phyloP scores from a whole-genome alignment of 2,888 invertebrate species.

The Lutraria lutraria region DNA sequence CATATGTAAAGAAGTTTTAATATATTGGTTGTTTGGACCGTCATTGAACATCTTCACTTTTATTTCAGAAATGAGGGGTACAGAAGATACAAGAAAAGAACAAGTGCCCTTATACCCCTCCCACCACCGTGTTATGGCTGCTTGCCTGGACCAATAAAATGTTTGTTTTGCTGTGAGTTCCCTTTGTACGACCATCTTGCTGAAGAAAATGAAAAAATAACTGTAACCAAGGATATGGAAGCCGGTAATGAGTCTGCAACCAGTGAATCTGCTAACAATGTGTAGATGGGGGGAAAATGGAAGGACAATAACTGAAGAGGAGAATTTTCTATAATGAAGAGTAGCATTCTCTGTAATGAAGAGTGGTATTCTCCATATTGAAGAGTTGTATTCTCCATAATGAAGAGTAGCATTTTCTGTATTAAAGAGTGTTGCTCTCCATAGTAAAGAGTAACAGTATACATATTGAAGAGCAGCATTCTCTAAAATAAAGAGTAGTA shows the following conservation, averaged over 20 bases:
- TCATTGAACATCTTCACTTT: slow-evolving; percentile 12
- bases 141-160: slow-evolving; percentile 94
- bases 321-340: neutral
- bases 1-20: no score
- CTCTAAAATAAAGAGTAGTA: no score
- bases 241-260: slow-evolving; percentile 4
- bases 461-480: no score
- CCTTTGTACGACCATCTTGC: slow-evolving; percentile 91
- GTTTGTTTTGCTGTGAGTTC: slow-evolving; percentile 94
- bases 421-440: no score
- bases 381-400: no score
- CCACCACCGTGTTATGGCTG: slow-evolving; percentile 95
- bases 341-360: no score
- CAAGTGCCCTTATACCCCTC: slow-evolving; percentile 95
- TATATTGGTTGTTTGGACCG: neutral
- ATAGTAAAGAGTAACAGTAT: no score
- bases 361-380: no score
- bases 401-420: no score
- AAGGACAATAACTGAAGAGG: neutral
- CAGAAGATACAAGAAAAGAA: slow-evolving; percentile 94
- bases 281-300: neutral
- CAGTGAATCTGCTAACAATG: slow-evolving; percentile 19
- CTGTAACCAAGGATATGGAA: slow-evolving; percentile 64
- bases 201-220: slow-evolving; percentile 74
- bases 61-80: slow-evolving; percentile 92